These are phyloP conservation scores for Meloe dianella DNA, from an alignment of 2,888 invertebrate genomes.

Conservation along the genomic window DNA sequence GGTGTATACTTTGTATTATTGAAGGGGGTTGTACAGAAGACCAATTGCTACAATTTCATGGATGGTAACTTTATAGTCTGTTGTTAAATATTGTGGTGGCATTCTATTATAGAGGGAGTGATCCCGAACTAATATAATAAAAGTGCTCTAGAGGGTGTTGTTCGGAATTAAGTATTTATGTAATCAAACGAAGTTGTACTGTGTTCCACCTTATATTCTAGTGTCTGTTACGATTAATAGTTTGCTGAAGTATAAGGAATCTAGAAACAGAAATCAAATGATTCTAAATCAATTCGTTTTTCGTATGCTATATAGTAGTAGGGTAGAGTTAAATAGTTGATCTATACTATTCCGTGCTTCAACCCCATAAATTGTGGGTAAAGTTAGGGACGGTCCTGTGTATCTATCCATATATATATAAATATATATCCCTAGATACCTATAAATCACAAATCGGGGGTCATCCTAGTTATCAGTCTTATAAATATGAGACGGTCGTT, in stretches of 20 bases:
- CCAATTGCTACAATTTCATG: conserved; percentile 38
- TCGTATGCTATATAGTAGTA: not conserved
- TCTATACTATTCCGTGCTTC: conserved; percentile 12
- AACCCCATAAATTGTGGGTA: conserved; percentile 45
- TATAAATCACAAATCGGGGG: conserved; percentile 55
- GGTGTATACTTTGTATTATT: not conserved
- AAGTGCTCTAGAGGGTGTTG: conserved; percentile 41
- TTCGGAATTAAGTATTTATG: conserved; percentile 44
- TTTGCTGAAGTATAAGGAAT: not conserved
- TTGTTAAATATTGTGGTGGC: conserved; percentile 38
- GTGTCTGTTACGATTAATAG: not conserved
- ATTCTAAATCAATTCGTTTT: not conserved
- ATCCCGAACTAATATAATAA: conserved; percentile 42
- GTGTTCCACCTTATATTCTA: conserved; percentile 10
- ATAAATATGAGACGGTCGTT: conserved; percentile 48
- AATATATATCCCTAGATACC: conserved; percentile 42
- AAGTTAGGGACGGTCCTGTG: conserved; percentile 50
- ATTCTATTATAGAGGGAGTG: conserved; percentile 37
- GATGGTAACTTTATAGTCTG: conserved; percentile 37
- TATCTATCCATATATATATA: conserved; percentile 38
- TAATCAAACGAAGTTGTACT: conserved; percentile 43
- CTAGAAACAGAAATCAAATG: not conserved
- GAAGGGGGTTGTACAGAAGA: conserved; percentile 15
- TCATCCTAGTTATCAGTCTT: conserved; percentile 54
- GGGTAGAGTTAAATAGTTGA: not conserved